Evolutionary conservation across 2,888 invertebrate genomes (phyloP).

Genomic region (Xestia sexstrigata): DNA sequence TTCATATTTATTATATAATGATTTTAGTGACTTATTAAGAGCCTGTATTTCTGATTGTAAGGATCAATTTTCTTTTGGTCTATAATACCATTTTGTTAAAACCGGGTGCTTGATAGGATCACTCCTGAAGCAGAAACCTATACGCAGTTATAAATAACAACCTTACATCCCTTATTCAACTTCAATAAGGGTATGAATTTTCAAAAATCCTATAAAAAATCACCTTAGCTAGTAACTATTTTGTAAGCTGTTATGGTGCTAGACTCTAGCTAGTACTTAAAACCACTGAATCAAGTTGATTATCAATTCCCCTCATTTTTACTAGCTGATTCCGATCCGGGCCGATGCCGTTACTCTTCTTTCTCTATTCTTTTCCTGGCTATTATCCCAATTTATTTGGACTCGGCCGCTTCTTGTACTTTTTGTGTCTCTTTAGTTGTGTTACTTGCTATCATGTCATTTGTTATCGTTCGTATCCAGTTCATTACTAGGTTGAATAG

Average conservation of each 20-base stretch:
- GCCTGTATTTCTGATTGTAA: too few species aligned
- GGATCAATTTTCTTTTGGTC: neutral
- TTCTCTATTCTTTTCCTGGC: neutral
- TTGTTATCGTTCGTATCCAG: neutral
- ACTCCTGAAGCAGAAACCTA: neutral
- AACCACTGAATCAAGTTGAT: neutral
- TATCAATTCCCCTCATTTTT: neutral
- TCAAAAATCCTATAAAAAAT: neutral
- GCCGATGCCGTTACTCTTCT: neutral
- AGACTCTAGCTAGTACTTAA: neutral
- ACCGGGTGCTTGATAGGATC: neutral
- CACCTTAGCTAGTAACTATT: neutral
- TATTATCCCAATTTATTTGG: neutral
- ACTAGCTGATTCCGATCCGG: neutral
- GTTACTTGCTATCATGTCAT: neutral
- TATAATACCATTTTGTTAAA: neutral
- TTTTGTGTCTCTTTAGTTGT: neutral
- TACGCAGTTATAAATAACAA: neutral
- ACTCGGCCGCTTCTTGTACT: neutral
- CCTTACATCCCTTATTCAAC: neutral
- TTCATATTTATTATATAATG: too few species aligned
- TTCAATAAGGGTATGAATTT: neutral
- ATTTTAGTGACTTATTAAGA: too few species aligned
- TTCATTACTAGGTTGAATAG: neutral
- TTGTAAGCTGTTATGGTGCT: neutral